Base-by-base conservation (phyloP, 2,797 vertebrate genomes). In the Sternarchorhynchus goeldii region DNA sequence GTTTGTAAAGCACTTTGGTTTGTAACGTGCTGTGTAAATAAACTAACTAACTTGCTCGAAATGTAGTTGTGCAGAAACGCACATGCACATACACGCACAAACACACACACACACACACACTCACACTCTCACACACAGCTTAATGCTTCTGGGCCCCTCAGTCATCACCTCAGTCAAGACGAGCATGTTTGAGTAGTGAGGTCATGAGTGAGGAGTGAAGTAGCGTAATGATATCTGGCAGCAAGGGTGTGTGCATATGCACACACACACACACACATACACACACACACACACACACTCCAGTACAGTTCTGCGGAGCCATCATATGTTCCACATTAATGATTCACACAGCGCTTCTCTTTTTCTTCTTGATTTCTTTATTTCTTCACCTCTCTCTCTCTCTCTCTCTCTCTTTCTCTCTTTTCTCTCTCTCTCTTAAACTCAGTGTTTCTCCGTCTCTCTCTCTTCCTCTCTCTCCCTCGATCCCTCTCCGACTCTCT, bases 301-400 rank as follows among this genome's bases (percentile, higher is more conserved):
- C 12, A 75, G 39, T 59, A 64, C 87, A 62, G 87, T 85, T 56
- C 70, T 84, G 89, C 83, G 0, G 41, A 89, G 90, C 91, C 91
- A 89, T 94, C 92, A 93, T 94, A 94, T 94, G 90, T 95, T 95
- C 92, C 91, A 92, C 89, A 93, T 95, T 91, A 91, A 88, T 85
- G 75, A 89, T 88, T 88, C 89, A 89, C 88, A 88, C 87, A 89
- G 86, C 85, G 82, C 83, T 84, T 85, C 74, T 84, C 75, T 71
- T 83, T 85, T 85, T 56, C 41, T 53, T 18, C 25, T 12, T 59
- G 45, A 50, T 50, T 20, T 0, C 0, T 18, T 67, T 16, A 34
- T 36, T 76, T 56, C 17, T n/a, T 21, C 25, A 45, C 36, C 20
- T 55, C 6, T n/a, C 31, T 53, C 36, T 64, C 41, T 57, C 55